Evolutionary conservation across 2,888 invertebrate species (phyloP).

Genomic region (Drosophila niveifrons): DNA sequence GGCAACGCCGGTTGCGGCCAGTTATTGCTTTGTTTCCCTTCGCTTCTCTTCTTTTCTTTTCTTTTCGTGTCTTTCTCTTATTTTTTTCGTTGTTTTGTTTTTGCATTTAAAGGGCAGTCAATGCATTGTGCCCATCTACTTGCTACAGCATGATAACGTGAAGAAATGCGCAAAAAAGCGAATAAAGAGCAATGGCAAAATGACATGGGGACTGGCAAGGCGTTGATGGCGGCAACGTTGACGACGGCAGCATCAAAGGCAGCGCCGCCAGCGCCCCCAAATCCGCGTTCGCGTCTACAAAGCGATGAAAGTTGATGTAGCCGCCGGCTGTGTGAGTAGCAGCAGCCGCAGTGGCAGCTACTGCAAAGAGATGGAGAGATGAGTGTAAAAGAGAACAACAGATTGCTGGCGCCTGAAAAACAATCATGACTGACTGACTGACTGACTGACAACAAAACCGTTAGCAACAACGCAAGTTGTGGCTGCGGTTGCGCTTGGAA

Average conservation of each 20-base stretch:
- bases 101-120: slow-evolving; percentile 39
- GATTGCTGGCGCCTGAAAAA: slow-evolving; percentile 30
- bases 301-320: slow-evolving; percentile 38
- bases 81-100: slow-evolving; percentile 29
- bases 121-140: slow-evolving; percentile 47
- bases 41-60: background rate
- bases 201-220: slow-evolving; percentile 56
- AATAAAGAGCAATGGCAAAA: slow-evolving; percentile 45
- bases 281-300: slow-evolving; percentile 42
- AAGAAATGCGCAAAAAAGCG: slow-evolving; percentile 49
- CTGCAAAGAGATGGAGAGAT: background rate
- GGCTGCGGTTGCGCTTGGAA: background rate
- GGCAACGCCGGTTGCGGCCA: slow-evolving; percentile 44
- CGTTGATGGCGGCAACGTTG: slow-evolving; percentile 64
- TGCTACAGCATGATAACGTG: background rate
- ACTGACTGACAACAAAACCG: slow-evolving; percentile 25
- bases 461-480: slow-evolving; percentile 8
- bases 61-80: background rate
- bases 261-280: slow-evolving; percentile 52
- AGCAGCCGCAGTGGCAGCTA: background rate
- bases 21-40: slow-evolving; percentile 45
- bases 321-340: slow-evolving; percentile 29
- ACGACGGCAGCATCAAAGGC: slow-evolving; percentile 67
- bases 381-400: slow-evolving; percentile 10
- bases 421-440: slow-evolving; percentile 40